phyloP scores from a whole-genome alignment of 2,113 vertebrate genomes.

The Alexandromys fortis region DNA sequence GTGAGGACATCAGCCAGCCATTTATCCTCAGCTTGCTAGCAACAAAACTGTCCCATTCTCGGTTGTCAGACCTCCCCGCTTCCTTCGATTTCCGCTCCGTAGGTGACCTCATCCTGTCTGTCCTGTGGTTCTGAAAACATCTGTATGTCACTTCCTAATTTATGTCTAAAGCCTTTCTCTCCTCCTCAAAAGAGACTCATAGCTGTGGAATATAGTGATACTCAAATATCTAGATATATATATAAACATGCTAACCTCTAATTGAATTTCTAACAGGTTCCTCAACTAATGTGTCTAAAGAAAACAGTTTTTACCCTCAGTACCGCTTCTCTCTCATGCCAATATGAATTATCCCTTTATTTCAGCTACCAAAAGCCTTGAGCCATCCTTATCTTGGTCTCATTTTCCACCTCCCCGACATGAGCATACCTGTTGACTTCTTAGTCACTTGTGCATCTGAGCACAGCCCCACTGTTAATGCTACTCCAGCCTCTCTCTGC shows the following conservation, averaged over 20 bases:
- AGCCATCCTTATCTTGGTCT: not conserved
- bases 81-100: not conserved
- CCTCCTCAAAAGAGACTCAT: not conserved
- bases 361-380: not conserved
- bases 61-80: not conserved
- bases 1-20: not conserved
- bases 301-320: slow-evolving; percentile 3
- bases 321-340: not conserved
- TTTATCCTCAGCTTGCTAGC: not conserved
- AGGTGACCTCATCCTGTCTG: not conserved
- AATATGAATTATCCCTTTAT: not conserved
- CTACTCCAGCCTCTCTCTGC: not conserved
- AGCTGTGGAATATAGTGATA: not conserved
- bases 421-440: not conserved
- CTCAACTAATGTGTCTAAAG: not conserved
- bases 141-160: not conserved
- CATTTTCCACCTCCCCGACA: not conserved
- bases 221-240: not conserved
- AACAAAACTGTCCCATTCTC: not conserved
- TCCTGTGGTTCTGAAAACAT: not conserved
- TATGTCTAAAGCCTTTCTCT: slow-evolving; percentile 8
- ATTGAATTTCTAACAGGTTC: not conserved
- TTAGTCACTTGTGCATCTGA: not conserved
- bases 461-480: not conserved
- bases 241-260: not conserved